Evolutionary conservation across 2,113 vertebrate genomes (phyloP), one percentile per base, ranked within the genome.

Genomic region (Thermophis baileyi): DNA sequence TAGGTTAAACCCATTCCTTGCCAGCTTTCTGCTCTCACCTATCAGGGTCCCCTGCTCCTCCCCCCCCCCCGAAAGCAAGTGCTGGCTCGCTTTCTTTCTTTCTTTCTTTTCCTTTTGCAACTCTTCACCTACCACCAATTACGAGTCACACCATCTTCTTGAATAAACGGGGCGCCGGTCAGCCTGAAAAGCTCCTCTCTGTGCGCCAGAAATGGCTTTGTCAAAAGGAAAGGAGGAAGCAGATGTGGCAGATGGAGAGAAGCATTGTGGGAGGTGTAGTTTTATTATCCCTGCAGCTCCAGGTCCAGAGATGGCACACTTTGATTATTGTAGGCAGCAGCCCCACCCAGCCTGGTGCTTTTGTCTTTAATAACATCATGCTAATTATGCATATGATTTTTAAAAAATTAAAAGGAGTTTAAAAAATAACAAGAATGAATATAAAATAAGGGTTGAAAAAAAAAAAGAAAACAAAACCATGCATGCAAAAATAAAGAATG

Each of bases 261-360:
- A 16, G 90, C 20, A 86, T 89, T 91, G 24, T 93, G 93, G 93
- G 93, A 91, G 27, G 6, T 89, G 93, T 86, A 91, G 93, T 93
- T 51, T 51, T 55, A 85, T 20, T n/a, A 46, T 1, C 44, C 3
- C 7, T 16, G 11, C 63, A 14, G 1, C 30, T 35, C 35, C 63
- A 27, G n/a, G 0, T 8, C 35, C n/a, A 40, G 16, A 81, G 69
- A 8, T 81, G 69, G 1, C 69, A 81, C 7, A 9, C 74, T 40
- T 81, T 8, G 35, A 40, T 3, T 40, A 40, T 44, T 40, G 18
- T 40, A 40, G 69, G 35, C 6, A 81, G n/a, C 4, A 18, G 69
- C 63, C 30, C 35, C 35, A 22, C 35, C 69, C 35, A 8, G 35
- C 35, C 18, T 81, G 18, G 35, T 81, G 74, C 74, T 81, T 69